Percentiles rank a stretch among this genome's conserved stretches.
Conservation (phyloP, 2,113 vertebrate species). For the Seriola aureovittata region DNA sequence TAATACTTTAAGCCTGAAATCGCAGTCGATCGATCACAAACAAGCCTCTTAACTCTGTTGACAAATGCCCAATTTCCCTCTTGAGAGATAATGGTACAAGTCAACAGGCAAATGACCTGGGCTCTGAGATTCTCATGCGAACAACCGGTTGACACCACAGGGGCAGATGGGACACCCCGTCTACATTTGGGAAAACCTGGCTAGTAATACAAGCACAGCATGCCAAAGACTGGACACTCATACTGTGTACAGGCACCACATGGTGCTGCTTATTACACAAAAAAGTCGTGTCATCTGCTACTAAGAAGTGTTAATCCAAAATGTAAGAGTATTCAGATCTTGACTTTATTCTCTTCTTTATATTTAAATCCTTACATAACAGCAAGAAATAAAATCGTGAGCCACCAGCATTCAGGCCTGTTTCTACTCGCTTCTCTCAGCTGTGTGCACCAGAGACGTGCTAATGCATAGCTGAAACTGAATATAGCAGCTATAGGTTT, state of each 20-base stretch:
- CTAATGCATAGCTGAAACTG: constrained; percentile 44
- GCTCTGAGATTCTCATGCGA: constrained; percentile 22
- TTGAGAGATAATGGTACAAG: constrained; percentile 32
- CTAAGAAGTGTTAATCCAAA: background rate
- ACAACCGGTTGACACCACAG: constrained; percentile 35
- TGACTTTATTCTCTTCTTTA: background rate
- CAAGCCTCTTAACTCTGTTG: constrained; percentile 7
- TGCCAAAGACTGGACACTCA: constrained; percentile 33
- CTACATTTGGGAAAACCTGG: background rate
- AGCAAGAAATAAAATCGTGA: background rate
- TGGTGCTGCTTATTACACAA: background rate
- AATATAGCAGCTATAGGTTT: constrained; percentile 55
- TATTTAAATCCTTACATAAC: background rate
- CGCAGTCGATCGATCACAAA: background rate
- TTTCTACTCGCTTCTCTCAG: background rate
- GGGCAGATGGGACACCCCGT: constrained; percentile 43
- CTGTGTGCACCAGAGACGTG: background rate
- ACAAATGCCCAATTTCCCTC: constrained; percentile 13
- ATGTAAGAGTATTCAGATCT: background rate
- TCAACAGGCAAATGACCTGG: constrained; percentile 37
- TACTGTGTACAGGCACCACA: constrained; percentile 3
- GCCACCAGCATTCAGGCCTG: background rate
- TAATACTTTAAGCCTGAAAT: background rate
- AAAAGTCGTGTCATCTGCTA: constrained; percentile 3
- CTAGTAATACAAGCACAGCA: background rate